Evolutionary conservation across 2,888 invertebrate species (phyloP).

Genomic region (Hipparchia sbordonii): DNA sequence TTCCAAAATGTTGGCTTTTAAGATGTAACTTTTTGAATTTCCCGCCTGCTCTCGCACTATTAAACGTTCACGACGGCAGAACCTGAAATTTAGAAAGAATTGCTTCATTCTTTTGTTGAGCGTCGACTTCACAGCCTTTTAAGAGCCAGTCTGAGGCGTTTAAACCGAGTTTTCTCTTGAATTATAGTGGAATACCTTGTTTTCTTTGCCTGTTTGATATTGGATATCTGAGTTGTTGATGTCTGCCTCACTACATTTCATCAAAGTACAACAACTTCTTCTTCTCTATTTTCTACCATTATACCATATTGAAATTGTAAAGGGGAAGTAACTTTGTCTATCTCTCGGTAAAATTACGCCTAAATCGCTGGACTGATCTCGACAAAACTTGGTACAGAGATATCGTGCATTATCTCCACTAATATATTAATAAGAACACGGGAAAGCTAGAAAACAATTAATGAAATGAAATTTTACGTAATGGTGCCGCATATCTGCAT

Average conservation of each 20-base stretch:
- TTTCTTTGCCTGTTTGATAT: conserved; percentile 15
- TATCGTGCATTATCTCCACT: no score
- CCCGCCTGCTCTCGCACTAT: conserved; percentile 28
- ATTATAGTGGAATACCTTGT: conserved; percentile 20
- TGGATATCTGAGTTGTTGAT: conserved; percentile 6
- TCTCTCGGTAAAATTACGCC: no score
- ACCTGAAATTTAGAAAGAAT: conserved; percentile 73
- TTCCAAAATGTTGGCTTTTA: not conserved
- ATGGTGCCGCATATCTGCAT: no score
- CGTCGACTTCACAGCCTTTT: conserved; percentile 44
- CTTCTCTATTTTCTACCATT: not conserved
- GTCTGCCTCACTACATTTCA: not conserved
- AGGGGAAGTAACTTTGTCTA: no score
- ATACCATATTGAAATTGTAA: no score
- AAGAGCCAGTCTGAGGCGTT: conserved; percentile 26
- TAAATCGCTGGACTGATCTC: no score
- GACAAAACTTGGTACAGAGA: no score
- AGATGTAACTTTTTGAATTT: not conserved
- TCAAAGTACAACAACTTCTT: not conserved
- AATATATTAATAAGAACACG: no score
- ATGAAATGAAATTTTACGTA: no score
- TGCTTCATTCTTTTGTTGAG: conserved; percentile 68
- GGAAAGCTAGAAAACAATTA: no score
- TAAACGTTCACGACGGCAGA: conserved; percentile 47
- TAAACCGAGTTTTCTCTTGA: conserved; percentile 36